A percentile compares a stretch with the other conserved stretches of the same genome.
Conservation (phyloP, 2,888 invertebrate species). For the Archips crataeganus region DNA sequence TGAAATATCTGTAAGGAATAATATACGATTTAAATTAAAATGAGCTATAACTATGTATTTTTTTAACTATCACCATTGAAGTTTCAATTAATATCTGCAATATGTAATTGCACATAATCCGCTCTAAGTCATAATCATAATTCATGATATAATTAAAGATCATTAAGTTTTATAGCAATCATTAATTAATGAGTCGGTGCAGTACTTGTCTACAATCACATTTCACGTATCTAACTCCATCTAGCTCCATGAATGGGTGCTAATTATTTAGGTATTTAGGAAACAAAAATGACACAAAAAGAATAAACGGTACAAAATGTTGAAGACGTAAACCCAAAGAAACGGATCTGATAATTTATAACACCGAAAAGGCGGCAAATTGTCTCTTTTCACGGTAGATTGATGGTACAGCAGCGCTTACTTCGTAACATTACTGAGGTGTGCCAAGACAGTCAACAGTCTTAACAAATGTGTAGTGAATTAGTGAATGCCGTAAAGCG, state of each 20-base stretch:
- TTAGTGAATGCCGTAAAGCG: conserved; percentile 10
- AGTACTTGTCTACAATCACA: not conserved
- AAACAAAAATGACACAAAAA: not conserved
- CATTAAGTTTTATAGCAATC: not conserved
- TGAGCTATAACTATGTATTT: not conserved
- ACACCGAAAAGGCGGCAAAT: conserved; percentile 31
- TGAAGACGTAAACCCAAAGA: conserved; percentile 15
- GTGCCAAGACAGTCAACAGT: conserved; percentile 22
- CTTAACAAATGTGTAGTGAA: conserved; percentile 19
- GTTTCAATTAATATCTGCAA: not conserved
- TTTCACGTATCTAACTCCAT: not conserved
- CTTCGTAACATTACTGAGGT: conserved; percentile 9
- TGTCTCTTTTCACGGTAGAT: conserved; percentile 24
- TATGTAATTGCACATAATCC: not conserved
- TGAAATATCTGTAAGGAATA: not conserved
- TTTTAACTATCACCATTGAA: not conserved
- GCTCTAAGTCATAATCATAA: not conserved
- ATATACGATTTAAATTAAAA: not conserved
- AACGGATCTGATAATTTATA: conserved; percentile 21
- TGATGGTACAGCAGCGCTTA: conserved; percentile 24
- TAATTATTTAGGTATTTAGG: not conserved
- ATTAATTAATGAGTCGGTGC: not conserved
- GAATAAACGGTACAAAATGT: conserved; percentile 22
- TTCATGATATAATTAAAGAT: not conserved
- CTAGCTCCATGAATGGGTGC: not conserved